Evolutionary conservation across 1,140 invertebrate species (phyloP), one percentile per base, ranked within the genome.

Genomic region (Chrysopa pallens): DNA sequence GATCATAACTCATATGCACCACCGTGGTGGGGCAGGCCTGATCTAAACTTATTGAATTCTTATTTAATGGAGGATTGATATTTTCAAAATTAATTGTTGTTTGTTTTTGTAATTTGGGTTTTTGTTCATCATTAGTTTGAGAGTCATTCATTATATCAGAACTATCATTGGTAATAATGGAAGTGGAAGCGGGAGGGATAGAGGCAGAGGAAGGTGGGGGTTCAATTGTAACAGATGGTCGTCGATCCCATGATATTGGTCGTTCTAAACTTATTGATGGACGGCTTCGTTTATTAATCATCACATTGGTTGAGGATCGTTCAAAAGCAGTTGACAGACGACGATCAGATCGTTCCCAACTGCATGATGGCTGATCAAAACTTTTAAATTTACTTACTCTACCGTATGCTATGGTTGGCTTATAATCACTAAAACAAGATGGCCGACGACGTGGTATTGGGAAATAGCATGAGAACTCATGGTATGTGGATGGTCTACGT

Each of bases 341-440:
- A 6, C 56, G 41, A 23, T 55, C 55, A 47, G 51, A 51, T 5
- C 56, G 41, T 11, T 55, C 55, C 36, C 17, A 31, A 42, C 43
- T 42, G 11, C 44, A 29, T 4, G 40, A 29, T 6, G 46, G 42
- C 37, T 56, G 54, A 35, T 59, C 57, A 47, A 58, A 56, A 45
- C 56, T 59, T 37, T 53, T 57, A 43, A 54, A 59, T 43, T 57
- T 58, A 33, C 52, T 52, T 40, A 57, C 52, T 13, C 46, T 44
- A 15, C 38, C 40, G 6, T 29, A 35, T 23, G 17, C 17, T 23
- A 23, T 23, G 33, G 33, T 39, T 36, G 43, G 41, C 15, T 23
- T 29, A n/a, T 38, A 6, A 33, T 41, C 40, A n/a, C 51, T 47
- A 37, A 53, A 56, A 44, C 59, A 61, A 2, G 59, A 61, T 8